These are phyloP conservation scores for Drosophila melanosoma DNA, from an alignment of 2,888 invertebrate genomes.

Conservation along the genomic window DNA sequence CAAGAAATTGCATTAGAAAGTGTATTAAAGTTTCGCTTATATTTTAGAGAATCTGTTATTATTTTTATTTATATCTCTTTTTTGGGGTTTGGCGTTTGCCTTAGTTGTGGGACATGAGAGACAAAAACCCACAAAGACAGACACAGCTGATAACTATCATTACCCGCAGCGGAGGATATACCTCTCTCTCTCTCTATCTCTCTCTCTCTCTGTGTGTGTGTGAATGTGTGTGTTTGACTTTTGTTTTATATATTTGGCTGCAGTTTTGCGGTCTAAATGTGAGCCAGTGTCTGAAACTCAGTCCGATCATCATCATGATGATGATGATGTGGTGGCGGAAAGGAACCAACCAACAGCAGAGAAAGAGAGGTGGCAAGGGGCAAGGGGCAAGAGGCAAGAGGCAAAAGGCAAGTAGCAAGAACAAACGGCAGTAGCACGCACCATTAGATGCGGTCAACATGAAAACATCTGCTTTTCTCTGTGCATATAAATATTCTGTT, in stretches of 20 bases:
- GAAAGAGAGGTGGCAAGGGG: conserved; percentile 31
- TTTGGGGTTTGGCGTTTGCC: conserved; percentile 45
- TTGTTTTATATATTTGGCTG: conserved; percentile 53
- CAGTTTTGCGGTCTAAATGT: conserved; percentile 56
- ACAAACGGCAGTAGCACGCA: conserved; percentile 83
- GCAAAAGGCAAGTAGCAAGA: conserved; percentile 49
- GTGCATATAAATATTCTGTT: conserved; percentile 28
- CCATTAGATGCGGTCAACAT: conserved; percentile 84
- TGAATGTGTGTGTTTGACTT: conserved; percentile 36
- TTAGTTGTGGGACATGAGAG: conserved; percentile 61
- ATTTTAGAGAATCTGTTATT: conserved; percentile 17
- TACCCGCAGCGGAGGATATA: conserved; percentile 64
- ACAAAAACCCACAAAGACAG: conserved; percentile 42
- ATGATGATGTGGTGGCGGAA: conserved; percentile 28
- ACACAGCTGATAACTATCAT: conserved; percentile 78
- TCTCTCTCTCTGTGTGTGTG: conserved; percentile 26
- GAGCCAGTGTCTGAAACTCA: conserved; percentile 30
- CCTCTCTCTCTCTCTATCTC: conserved; percentile 7
- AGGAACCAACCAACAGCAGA: conserved; percentile 23
- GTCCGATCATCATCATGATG: conserved; percentile 40
- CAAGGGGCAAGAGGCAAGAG: conserved; percentile 9
- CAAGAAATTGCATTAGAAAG: conserved; percentile 10
- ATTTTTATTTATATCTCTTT: not conserved
- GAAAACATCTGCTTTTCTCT: conserved; percentile 81
- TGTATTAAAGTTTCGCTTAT: conserved; percentile 25